Percentiles rank a stretch among this genome's conserved stretches.
These are phyloP conservation scores for Epinephelus moara DNA, from an alignment of 2,113 vertebrate species.

Conservation along the genomic window DNA sequence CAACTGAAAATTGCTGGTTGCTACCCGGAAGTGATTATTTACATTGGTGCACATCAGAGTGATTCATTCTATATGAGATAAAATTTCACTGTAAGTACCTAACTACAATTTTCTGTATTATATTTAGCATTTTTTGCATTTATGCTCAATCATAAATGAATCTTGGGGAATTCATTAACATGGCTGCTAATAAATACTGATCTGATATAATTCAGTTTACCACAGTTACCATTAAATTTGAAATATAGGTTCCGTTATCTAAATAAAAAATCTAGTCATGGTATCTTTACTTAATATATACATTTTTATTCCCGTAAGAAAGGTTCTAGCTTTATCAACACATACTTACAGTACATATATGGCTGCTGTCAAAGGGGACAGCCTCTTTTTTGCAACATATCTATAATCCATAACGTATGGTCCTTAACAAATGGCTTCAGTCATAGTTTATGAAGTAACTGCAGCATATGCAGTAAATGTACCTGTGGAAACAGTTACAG, in stretches of 20 bases:
- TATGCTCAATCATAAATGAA: not conserved
- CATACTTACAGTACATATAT: not conserved
- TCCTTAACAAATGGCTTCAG: slow-evolving; percentile 23
- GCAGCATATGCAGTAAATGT: not conserved
- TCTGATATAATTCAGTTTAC: slow-evolving; percentile 1
- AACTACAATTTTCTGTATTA: not conserved
- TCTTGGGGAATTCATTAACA: not conserved
- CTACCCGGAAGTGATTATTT: too few species aligned
- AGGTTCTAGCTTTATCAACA: not conserved
- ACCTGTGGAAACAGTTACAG: not conserved
- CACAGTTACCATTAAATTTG: slow-evolving; percentile 2
- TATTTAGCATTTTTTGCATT: not conserved
- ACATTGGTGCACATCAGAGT: too few species aligned
- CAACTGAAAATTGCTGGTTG: too few species aligned
- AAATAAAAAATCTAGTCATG: not conserved
- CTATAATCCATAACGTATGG: slow-evolving; percentile 18
- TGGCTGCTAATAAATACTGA: slow-evolving; percentile 20
- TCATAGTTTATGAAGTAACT: slow-evolving; percentile 11
- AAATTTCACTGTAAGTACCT: not conserved
- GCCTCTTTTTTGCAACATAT: not conserved
- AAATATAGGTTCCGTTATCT: not conserved
- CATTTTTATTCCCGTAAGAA: slow-evolving; percentile 10
- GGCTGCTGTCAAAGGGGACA: not conserved
- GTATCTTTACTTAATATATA: slow-evolving; percentile 17
- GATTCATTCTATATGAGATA: not conserved